A percentile compares a stretch with the other conserved stretches of the same genome.
Conservation (phyloP, 2,797 vertebrate genomes). For the Platalea minor region DNA sequence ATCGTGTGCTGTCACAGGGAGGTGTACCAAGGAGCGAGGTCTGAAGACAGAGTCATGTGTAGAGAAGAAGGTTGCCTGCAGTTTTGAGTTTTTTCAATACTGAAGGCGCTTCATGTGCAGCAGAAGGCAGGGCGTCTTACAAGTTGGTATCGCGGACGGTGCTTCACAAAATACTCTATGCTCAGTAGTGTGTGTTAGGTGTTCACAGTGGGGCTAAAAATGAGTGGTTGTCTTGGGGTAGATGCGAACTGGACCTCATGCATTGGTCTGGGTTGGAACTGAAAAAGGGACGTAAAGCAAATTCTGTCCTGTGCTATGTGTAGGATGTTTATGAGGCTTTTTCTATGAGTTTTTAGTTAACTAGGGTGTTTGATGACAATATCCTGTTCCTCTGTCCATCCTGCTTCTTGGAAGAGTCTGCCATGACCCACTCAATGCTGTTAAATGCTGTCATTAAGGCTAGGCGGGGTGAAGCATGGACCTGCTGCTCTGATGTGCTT, state of each 20-base stretch:
- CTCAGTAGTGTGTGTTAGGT: not conserved
- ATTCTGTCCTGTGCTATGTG: not conserved
- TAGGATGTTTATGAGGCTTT: not conserved
- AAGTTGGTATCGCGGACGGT: not conserved
- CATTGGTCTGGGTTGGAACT: not conserved
- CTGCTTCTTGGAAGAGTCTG: not conserved
- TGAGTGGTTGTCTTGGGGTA: not conserved
- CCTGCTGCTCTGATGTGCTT: not conserved
- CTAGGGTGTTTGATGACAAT: not conserved
- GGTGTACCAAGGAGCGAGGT: not conserved
- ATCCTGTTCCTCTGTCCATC: not conserved
- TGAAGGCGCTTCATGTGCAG: rapidly evolving
- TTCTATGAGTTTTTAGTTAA: not conserved
- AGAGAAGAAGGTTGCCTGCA: not conserved
- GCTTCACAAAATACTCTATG: not conserved
- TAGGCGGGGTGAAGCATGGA: not conserved
- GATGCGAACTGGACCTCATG: not conserved
- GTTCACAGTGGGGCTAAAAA: not conserved
- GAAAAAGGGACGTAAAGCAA: not conserved
- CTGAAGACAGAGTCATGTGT: not conserved
- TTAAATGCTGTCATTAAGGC: not conserved
- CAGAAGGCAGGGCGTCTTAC: not conserved
- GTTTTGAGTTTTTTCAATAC: not conserved
- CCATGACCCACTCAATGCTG: not conserved
- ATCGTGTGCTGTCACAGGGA: not conserved